A percentile compares a stretch with the other conserved stretches of the same genome.
phyloP scores from a whole-genome alignment of 2,888 invertebrate genomes.

The Nomada lathburiana region DNA sequence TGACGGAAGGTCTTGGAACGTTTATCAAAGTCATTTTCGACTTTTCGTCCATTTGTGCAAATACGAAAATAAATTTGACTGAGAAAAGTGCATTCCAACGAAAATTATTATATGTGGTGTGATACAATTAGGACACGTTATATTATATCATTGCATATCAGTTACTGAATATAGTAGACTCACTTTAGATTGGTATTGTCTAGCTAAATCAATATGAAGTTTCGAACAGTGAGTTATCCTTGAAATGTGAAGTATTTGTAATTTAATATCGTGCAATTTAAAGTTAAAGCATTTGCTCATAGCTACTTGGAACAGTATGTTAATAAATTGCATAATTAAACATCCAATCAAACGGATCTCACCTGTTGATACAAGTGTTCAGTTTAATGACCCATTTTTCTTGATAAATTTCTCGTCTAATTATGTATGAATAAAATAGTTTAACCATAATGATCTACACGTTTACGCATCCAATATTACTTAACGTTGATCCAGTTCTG shows the following conservation, averaged over 20 bases:
- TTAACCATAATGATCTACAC: neutral
- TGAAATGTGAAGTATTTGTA: too few species aligned
- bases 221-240: too few species aligned
- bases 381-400: neutral
- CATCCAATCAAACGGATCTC: too few species aligned
- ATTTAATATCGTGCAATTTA: too few species aligned
- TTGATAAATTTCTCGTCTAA: neutral
- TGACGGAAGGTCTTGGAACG: neutral
- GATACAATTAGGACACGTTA: neutral
- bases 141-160: neutral
- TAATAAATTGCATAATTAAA: too few species aligned
- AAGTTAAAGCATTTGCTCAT: too few species aligned
- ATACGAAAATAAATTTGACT: neutral
- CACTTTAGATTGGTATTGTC: too few species aligned
- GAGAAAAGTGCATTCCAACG: neutral
- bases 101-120: neutral
- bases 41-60: neutral
- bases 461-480: neutral
- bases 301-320: too few species aligned
- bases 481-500: neutral
- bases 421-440: neutral
- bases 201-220: too few species aligned
- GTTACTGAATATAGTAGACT: neutral
- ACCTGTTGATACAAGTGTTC: too few species aligned
- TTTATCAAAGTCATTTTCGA: constrained; percentile 5